These are phyloP conservation scores for Zhengitettix transpicula DNA, from an alignment of 2,888 invertebrate genomes.

Conservation along the genomic window DNA sequence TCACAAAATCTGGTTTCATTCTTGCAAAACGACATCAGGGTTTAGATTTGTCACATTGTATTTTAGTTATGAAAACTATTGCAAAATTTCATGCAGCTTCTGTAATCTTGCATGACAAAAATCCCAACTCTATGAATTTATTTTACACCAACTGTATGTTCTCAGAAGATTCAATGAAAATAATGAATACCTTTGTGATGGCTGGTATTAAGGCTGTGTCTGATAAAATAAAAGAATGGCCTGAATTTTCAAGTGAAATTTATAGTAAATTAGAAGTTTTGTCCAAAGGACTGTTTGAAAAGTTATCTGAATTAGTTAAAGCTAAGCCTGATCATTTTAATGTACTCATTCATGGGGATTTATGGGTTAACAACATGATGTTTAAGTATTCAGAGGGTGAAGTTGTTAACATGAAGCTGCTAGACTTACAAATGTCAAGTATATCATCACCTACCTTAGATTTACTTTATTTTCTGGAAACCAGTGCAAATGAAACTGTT, in stretches of 20 bases:
- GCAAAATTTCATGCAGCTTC: background rate
- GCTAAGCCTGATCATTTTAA: background rate
- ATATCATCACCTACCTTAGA: background rate
- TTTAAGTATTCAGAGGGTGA: background rate
- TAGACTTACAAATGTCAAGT: conserved; percentile 7
- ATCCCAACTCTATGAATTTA: background rate
- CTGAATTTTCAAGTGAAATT: background rate
- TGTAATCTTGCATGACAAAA: background rate
- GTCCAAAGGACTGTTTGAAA: background rate
- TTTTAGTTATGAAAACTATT: background rate
- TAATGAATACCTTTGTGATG: background rate
- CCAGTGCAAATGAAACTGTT: background rate
- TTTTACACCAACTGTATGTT: background rate
- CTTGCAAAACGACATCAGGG: background rate
- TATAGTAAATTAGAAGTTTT: background rate
- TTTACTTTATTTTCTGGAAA: background rate
- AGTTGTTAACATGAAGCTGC: conserved; percentile 1
- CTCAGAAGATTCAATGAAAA: background rate
- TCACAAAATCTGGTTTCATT: background rate
- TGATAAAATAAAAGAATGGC: background rate
- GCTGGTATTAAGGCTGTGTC: background rate
- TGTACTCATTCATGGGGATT: conserved; percentile 9
- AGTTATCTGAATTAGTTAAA: background rate
- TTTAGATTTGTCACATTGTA: background rate
- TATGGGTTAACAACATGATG: conserved; percentile 11